A percentile compares a stretch with the other conserved stretches of the same genome.
Conservation (phyloP, 2,888 invertebrate genomes). For the Diaprepes abbreviatus region DNA sequence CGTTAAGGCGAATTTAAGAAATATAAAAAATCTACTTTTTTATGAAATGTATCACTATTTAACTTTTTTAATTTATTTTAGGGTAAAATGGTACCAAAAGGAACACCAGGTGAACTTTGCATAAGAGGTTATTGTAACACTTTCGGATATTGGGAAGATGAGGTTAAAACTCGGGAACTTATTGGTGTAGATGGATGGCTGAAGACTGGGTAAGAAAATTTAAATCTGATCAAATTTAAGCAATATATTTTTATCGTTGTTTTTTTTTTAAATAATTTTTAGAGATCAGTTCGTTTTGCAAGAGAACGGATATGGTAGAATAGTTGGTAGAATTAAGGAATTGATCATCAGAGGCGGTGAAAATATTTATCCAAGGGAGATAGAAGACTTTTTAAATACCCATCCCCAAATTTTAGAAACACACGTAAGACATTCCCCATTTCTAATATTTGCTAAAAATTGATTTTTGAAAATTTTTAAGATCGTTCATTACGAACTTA, state of each 20-base stretch:
- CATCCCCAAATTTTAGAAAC: constrained; percentile 82
- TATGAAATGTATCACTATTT: too few relatives aligned
- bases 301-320: constrained; percentile 61
- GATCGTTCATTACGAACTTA: too few relatives aligned
- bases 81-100: constrained; percentile 77
- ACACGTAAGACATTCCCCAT: constrained; percentile 71
- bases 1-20: too few relatives aligned
- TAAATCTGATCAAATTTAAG: too few relatives aligned
- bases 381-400: constrained; percentile 80
- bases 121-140: constrained; percentile 82
- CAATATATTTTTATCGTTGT: too few relatives aligned
- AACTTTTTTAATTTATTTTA: too few relatives aligned
- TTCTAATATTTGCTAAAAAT: too few relatives aligned
- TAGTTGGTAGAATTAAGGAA: constrained; percentile 83
- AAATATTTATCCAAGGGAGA: constrained; percentile 87
- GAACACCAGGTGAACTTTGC: constrained; percentile 81
- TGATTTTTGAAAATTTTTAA: too few relatives aligned
- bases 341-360: constrained; percentile 87
- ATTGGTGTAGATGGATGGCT: constrained; percentile 82
- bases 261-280: too few relatives aligned
- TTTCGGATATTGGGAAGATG: constrained; percentile 86
- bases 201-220: constrained; percentile 78
- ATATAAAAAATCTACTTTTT: too few relatives aligned
- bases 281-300: constrained; percentile 79
- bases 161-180: constrained; percentile 78